Percentiles rank a stretch among this genome's conserved stretches.
Conservation (phyloP, 2,888 invertebrate genomes). For the Auanema freiburgensis region DNA sequence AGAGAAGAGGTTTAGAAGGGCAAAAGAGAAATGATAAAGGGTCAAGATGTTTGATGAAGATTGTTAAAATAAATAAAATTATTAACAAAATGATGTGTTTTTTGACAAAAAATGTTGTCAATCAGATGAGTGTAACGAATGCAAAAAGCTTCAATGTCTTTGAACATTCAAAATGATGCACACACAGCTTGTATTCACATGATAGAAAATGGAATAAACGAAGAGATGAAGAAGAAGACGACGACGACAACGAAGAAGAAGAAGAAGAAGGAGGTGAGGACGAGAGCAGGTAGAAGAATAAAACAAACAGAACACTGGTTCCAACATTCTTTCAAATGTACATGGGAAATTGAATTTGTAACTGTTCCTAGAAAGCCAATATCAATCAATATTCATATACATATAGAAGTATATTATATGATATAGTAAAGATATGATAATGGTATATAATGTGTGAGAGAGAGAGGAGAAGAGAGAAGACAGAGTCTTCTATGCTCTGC, state of each 20-base stretch:
- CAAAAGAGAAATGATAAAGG: conserved; percentile 1
- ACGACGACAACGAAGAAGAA: too few species aligned
- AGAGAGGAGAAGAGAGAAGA: too few species aligned
- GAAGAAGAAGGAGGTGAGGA: conserved; percentile 3
- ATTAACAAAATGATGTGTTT: not conserved
- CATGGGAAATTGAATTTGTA: too few species aligned
- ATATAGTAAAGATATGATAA: too few species aligned
- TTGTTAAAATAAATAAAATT: not conserved
- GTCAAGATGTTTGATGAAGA: not conserved
- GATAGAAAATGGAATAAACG: conserved; percentile 6
- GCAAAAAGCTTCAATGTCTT: not conserved
- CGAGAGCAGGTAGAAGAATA: conserved; percentile 7
- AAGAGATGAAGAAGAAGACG: not conserved
- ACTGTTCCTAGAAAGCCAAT: too few species aligned
- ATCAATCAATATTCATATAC: too few species aligned
- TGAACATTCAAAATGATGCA: not conserved
- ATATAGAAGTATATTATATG: too few species aligned
- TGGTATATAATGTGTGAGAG: too few species aligned
- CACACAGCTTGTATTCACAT: not conserved
- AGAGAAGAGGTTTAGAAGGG: not conserved
- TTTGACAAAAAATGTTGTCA: not conserved
- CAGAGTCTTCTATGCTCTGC: too few species aligned
- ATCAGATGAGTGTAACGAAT: too few species aligned
- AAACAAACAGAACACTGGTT: not conserved
- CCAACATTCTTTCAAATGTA: too few species aligned